Percentiles rank a stretch among this genome's conserved stretches.
Evolutionary conservation across 2,888 invertebrate species (phyloP).

Genomic region (Phlogophora meticulosa): DNA sequence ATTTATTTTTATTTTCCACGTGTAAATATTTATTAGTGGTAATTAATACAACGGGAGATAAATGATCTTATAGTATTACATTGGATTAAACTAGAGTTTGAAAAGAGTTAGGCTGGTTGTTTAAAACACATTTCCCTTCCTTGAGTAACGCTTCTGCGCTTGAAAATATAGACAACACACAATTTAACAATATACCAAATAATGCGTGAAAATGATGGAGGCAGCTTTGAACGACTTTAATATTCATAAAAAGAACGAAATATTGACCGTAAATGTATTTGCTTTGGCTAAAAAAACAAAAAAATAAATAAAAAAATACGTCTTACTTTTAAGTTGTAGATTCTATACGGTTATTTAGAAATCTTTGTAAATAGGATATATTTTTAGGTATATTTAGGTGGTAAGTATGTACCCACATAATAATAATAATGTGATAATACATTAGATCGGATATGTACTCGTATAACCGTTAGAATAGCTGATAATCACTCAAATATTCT

Average conservation of each 20-base stretch:
- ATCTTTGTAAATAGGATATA: constrained; percentile 14
- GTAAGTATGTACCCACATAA: constrained; percentile 57
- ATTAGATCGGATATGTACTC: constrained; percentile 36
- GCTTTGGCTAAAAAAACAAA: constrained; percentile 14
- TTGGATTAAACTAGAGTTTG: constrained; percentile 8
- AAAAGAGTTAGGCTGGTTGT: constrained; percentile 33
- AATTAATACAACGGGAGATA: constrained; percentile 5
- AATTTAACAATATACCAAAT: background rate
- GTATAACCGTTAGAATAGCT: constrained; percentile 19
- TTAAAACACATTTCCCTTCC: constrained; percentile 49
- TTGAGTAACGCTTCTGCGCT: constrained; percentile 1
- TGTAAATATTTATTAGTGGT: constrained; percentile 48
- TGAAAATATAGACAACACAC: background rate
- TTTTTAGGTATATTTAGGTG: constrained; percentile 4
- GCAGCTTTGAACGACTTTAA: constrained; percentile 1
- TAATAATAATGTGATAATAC: constrained; percentile 61
- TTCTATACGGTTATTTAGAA: background rate
- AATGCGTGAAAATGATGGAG: constrained; percentile 28
- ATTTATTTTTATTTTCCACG: constrained; percentile 14
- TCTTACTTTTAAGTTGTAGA: background rate
- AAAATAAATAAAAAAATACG: constrained; percentile 33
- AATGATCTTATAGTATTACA: constrained; percentile 9
- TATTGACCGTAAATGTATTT: background rate
- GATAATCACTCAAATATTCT: constrained; percentile 12
- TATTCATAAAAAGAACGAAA: background rate